Evolutionary conservation across 2,797 vertebrate species (phyloP), one percentile per base, ranked within the genome.

Genomic region (Paedocypris micromegethes): DNA sequence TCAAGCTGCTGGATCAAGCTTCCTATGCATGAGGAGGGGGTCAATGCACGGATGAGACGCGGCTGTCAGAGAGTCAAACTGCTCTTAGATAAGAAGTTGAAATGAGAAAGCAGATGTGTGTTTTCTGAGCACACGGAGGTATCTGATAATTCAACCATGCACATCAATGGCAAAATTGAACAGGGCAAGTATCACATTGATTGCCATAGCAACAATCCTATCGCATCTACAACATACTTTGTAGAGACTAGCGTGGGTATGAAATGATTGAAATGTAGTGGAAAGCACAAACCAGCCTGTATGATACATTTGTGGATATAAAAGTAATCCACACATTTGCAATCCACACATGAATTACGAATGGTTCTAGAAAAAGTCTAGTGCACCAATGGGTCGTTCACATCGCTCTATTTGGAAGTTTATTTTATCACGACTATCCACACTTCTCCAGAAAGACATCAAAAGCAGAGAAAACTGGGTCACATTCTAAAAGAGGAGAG

Each of bases 401-500:
- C 23, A 1, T 23, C 23, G 23, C 23, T 58, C 48, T 73, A 47
- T 66, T 65, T 73, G 67, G 23, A 3, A 78, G 72, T 51, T 63
- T 73, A 52, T 62, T 70, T 78, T 79, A 82, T 82, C 75, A 53
- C 58, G 74, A 73, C 65, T 68, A 50, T 68, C 64, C 77, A 80
- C 75, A 54, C 51, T 40, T 64, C 46, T 44, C 5, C 42, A 44
- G 6, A 72, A 52, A 70, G 49, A 74, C 62, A 53, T 78, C 51
- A 70, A 79, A 83, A 79, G 64, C 63, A 50, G 52, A 67, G 56
- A 64, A 75, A 85, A 86, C 7, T 73, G 72, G 81, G 81, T 85
- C 81, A 75, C 48, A 67, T 67, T 78, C 7, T 61, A 73, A 76
- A 58, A 51, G 68, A 23, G 42, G 72, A 53, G 68, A 47, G 0